Base-by-base conservation (phyloP, 2,113 vertebrate species). In the Alosa alosa region DNA sequence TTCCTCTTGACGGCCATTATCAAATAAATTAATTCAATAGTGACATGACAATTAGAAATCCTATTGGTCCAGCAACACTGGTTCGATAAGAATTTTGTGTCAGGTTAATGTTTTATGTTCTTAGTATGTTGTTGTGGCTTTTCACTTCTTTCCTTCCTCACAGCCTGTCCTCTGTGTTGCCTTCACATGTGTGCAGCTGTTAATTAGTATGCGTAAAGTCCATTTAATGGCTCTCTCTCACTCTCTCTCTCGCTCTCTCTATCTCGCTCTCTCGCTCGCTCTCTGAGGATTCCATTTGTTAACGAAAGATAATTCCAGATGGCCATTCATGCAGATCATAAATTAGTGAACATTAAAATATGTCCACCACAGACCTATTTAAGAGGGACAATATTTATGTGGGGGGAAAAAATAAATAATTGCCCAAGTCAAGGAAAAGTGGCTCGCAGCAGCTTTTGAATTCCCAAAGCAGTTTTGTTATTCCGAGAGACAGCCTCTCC, bases 261-360 rank as follows among this genome's bases (percentile, higher is more conserved):
- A 31, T 31, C 0, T 31, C 47, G 8, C 47, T 13, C 47, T 49
- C 7, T 10, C 47, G 7, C 47, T 89, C 83, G 68, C 86, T 83
- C 89, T 90, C 85, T 88, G 85, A 90, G 91, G 90, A 90, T 90
- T 90, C 90, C 89, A 90, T 90, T 90, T 91, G 82, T 41, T 55
- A 68, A 64, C 75, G 9, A 72, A 72, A 72, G 10, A 72, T 25
- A 72, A 72, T 72, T 72, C 64, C 64, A 72, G 64, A 72, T 4
- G 64, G 64, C 64, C 64, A 36, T 72, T 72, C 64, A 72, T 36
- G 64, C 64, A 36, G 64, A 72, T 88, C 36, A 81, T 44, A 87
- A 92, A 93, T 92, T 84, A 92, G 93, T 95, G 91, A 95, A 94
- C 94, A 94, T 95, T 95, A 93, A 95, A 95, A 95, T 91, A 83